Percentiles rank a stretch among this genome's conserved stretches.
Evolutionary conservation across 1,140 invertebrate species (phyloP).

Genomic region (Laodelphax striatellus): DNA sequence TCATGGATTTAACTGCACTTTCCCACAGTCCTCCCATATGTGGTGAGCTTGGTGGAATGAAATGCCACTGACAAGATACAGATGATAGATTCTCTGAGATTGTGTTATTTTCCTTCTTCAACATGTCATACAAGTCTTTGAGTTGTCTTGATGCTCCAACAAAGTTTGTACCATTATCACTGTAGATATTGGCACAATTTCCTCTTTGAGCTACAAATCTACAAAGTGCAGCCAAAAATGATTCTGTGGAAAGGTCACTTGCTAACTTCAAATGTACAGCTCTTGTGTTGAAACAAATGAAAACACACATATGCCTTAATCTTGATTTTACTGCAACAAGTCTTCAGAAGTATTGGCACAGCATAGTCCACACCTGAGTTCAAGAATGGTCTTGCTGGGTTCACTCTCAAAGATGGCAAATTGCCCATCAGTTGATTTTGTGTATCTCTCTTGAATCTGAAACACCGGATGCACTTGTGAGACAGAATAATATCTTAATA

Average conservation of each 20-base stretch:
- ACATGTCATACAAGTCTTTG: neutral
- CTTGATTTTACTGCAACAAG: constrained; percentile 17
- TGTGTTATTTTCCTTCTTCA: neutral
- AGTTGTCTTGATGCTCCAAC: constrained; percentile 21
- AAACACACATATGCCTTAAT: constrained; percentile 33
- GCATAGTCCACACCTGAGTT: constrained; percentile 31
- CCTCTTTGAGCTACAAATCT: constrained; percentile 32
- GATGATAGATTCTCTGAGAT: neutral
- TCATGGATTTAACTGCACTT: constrained; percentile 25
- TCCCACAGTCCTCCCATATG: constrained; percentile 27
- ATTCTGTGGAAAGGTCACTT: constrained; percentile 27
- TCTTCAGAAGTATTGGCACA: constrained; percentile 31
- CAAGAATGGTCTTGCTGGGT: constrained; percentile 23
- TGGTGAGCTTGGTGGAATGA: constrained; percentile 23
- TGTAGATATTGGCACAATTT: constrained; percentile 24
- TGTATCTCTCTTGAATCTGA: constrained; percentile 10
- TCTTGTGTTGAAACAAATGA: constrained; percentile 32
- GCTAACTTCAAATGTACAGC: constrained; percentile 35
- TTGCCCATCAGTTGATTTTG: constrained; percentile 25
- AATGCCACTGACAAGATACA: constrained; percentile 21
- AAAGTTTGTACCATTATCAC: constrained; percentile 32
- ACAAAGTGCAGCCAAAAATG: constrained; percentile 29
- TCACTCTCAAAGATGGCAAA: constrained; percentile 25
- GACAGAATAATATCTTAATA: too few species aligned
- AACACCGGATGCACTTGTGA: constrained; percentile 26